Conservation (phyloP, 2,888 invertebrate genomes). For the Heliconius ethilla region DNA sequence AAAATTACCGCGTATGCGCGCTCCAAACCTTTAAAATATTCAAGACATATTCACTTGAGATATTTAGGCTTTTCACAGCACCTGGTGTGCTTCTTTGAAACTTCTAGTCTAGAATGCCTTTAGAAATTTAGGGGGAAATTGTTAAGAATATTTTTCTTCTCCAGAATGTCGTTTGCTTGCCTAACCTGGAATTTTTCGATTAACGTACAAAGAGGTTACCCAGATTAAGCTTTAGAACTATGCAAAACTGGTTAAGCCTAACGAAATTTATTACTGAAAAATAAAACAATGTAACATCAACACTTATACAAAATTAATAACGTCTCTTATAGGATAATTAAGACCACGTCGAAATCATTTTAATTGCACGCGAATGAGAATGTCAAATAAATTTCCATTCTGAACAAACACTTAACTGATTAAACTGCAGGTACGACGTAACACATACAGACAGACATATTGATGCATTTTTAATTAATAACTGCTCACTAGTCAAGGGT, state of each 20-base stretch:
- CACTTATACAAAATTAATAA: neutral
- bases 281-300: neutral
- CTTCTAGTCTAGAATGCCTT: conserved; percentile 36
- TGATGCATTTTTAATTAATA: conserved; percentile 11
- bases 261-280: neutral
- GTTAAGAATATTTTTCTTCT: conserved; percentile 38
- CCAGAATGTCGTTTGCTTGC: conserved; percentile 27
- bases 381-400: conserved; percentile 11
- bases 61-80: conserved; percentile 43
- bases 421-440: conserved; percentile 17
- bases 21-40: conserved; percentile 40
- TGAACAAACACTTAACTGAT: conserved; percentile 18
- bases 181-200: conserved; percentile 28
- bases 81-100: conserved; percentile 39
- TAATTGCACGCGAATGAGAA: conserved; percentile 1
- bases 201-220: conserved; percentile 20
- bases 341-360: conserved; percentile 13
- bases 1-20: conserved; percentile 27
- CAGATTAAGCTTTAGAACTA: neutral
- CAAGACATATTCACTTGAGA: conserved; percentile 39
- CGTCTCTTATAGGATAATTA: neutral
- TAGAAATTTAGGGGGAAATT: conserved; percentile 36
- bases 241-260: neutral
- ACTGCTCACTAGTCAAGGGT: conserved; percentile 48
- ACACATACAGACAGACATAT: neutral